Conservation (phyloP, 2,888 invertebrate species). For the Cheilosia soror region DNA sequence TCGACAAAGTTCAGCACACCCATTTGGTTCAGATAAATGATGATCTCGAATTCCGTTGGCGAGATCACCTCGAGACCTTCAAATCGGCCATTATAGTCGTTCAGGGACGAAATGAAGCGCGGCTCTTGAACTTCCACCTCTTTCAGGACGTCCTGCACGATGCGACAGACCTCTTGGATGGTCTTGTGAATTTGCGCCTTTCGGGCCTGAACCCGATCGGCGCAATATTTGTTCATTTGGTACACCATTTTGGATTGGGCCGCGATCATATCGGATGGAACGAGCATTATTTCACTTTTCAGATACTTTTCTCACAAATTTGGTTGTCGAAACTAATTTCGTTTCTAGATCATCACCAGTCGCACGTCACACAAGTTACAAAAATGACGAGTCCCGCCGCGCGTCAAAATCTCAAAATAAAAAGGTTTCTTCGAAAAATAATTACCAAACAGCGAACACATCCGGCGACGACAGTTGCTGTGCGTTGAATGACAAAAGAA, state of each 20-base stretch:
- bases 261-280: slow-evolving; percentile 96
- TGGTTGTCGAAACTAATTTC: background rate
- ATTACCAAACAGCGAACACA: slow-evolving; percentile 67
- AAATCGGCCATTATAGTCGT: slow-evolving; percentile 94
- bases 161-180: slow-evolving; percentile 95
- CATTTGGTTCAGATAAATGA: slow-evolving; percentile 98
- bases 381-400: slow-evolving; percentile 36
- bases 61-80: slow-evolving; percentile 97
- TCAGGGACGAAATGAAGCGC: slow-evolving; percentile 95
- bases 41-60: slow-evolving; percentile 97
- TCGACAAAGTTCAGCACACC: slow-evolving; percentile 99
- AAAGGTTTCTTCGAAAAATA: slow-evolving; percentile 5
- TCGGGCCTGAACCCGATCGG: slow-evolving; percentile 94
- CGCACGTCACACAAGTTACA: slow-evolving; percentile 6
- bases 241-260: slow-evolving; percentile 98
- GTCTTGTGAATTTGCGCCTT: slow-evolving; percentile 95
- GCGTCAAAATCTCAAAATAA: slow-evolving; percentile 13
- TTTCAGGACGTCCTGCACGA: slow-evolving; percentile 97
- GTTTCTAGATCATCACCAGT: slow-evolving; percentile 36
- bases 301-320: slow-evolving; percentile 1
- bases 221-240: slow-evolving; percentile 97
- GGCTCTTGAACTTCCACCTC: slow-evolving; percentile 98
- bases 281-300: slow-evolving; percentile 88
- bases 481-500: slow-evolving; percentile 69
- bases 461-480: slow-evolving; percentile 74